Evolutionary conservation across 1,140 invertebrate species (phyloP), one percentile per base, ranked within the genome.

Genomic region (Subanguina moxae): DNA sequence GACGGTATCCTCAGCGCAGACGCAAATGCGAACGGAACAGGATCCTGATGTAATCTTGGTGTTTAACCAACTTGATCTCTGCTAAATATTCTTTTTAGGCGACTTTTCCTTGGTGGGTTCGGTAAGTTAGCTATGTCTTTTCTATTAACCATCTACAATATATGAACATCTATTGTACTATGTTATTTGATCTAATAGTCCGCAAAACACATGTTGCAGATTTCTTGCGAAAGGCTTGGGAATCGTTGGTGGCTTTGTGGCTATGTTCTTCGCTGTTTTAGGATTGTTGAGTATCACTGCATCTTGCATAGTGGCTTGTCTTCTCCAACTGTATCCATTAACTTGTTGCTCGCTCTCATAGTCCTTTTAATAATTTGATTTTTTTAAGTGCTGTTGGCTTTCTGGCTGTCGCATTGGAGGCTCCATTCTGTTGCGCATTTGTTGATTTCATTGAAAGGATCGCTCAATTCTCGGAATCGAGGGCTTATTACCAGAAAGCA

Each of bases 341-440:
- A 19, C 8, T 8, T 21, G 15, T 15, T 52, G 3, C 48, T 52
- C 3, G 17, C 3, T 52, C 17, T 52, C 17, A 21, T 52, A 21
- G n/a, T 15, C n/a, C 8, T n/a, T n/a, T n/a, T n/a, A n/a, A 52
- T 52, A 52, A 52, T 52, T 28, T 25, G 27, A 38, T 25, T 19
- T 43, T 64, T 83, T 84, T 62, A 76, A 88, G 88, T 77, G 74
- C 93, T 57, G 88, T 89, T 61, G 92, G 91, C 52, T 92, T 94
- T 84, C 76, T 91, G 64, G 88, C 92, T 56, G 86, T 93, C 71
- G 87, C 89, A 5, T 87, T 93, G 76, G 93, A 97, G 85, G 92
- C 92, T 13, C 93, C 93, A 0, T 94, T 90, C 82, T 94, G 92
- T 84, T 95, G 92, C 84, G 87, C 91, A 82, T 96, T 93, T 84